Conservation (phyloP, 2,888 invertebrate genomes). For the Tortricodes alternella region DNA sequence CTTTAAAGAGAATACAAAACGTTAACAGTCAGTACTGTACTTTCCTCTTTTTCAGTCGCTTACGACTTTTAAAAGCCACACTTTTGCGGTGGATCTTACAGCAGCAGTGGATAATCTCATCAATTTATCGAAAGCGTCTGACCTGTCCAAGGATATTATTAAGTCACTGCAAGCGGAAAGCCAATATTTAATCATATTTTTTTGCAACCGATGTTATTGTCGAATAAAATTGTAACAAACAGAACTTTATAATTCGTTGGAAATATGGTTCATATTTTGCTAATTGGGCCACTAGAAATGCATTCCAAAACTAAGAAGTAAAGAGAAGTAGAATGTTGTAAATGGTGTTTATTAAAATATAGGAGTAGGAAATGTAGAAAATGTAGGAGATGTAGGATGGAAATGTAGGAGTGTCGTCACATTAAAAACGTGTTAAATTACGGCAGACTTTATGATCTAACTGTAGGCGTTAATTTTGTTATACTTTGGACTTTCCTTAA, state of each 20-base stretch:
- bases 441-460: background rate
- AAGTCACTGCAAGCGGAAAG: conserved; percentile 55
- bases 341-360: background rate
- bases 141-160: conserved; percentile 59
- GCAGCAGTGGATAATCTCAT: conserved; percentile 62
- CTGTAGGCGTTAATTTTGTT: conserved; percentile 1
- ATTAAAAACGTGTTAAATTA: background rate
- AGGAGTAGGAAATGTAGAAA: too few species aligned
- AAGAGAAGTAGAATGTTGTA: background rate
- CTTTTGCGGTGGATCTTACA: conserved; percentile 39
- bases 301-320: background rate
- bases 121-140: conserved; percentile 67
- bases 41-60: background rate
- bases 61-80: background rate
- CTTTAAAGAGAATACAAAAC: too few species aligned
- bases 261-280: background rate
- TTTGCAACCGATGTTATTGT: conserved; percentile 14
- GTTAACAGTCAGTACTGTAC: too few species aligned
- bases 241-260: background rate
- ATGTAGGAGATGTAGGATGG: too few species aligned
- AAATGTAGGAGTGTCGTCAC: too few species aligned
- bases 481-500: background rate
- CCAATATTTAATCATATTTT: conserved; percentile 35
- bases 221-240: background rate
- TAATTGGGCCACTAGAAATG: background rate